Evolutionary conservation across 2,113 vertebrate genomes (phyloP).

Genomic region (Toxotes jaculatrix): DNA sequence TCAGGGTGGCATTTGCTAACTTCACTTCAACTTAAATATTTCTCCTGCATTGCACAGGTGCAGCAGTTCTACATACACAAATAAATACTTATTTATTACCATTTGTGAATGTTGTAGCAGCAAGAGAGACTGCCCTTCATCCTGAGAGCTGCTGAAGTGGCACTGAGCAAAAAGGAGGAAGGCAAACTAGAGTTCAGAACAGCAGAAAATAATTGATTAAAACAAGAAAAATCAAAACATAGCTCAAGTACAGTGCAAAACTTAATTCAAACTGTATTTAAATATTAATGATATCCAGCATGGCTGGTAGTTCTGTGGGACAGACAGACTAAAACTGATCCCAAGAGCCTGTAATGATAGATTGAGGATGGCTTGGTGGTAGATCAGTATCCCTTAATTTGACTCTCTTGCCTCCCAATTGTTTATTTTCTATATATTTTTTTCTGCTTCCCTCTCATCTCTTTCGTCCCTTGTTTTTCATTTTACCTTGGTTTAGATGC

Average conservation of each 20-base stretch:
- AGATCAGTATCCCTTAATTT: constrained; percentile 8
- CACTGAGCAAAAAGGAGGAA: not conserved
- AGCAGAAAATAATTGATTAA: not conserved
- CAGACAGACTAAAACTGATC: constrained; percentile 15
- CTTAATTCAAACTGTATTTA: not conserved
- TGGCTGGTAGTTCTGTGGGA: not conserved
- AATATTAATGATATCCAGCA: not conserved
- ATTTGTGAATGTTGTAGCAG: not conserved
- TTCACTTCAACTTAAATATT: constrained; percentile 35
- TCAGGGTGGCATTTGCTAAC: constrained; percentile 36
- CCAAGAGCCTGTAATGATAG: constrained; percentile 3
- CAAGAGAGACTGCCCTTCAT: not conserved
- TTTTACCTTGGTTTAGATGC: constrained; percentile 23
- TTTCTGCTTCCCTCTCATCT: not conserved
- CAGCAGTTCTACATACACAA: constrained; percentile 10
- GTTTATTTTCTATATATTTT: not conserved
- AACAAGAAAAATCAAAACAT: not conserved
- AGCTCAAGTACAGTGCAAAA: not conserved
- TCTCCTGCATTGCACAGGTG: constrained; percentile 7
- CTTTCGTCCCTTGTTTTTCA: constrained; percentile 1
- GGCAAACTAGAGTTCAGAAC: not conserved
- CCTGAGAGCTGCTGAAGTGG: not conserved
- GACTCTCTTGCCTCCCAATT: not conserved
- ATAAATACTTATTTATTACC: constrained; percentile 29
- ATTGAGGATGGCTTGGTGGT: not conserved